Evolutionary conservation across 1,140 invertebrate species (phyloP), one percentile per base, ranked within the genome.

Genomic region (Megalonaias nervosa): DNA sequence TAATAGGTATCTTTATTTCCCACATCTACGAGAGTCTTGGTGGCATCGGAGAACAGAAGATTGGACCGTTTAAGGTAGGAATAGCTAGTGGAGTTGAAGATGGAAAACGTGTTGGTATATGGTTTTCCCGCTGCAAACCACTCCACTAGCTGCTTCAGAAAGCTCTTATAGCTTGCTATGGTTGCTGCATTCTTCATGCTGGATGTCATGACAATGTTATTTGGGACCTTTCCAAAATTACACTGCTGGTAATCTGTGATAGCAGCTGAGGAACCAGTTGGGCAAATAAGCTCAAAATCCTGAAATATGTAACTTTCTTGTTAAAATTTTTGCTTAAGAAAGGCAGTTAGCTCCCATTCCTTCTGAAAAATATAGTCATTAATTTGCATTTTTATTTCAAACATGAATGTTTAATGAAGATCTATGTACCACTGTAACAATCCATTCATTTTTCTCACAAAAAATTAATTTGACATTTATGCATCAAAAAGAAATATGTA

Each of bases 281-380:
- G 93, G 91, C 98, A 99, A 0, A 99, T 90, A 23, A 99, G 89
- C 86, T 97, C 94, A 90, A 97, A 98, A 26, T 94, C 91, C 90
- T 91, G 83, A 16, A 85, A 81, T 48, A 67, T 71, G 65, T 61
- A 21, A 21, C 16, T 48, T 38, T 48, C 38, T 48, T 11, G 11
- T 48, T 48, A 48, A 48, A 48, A 6, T 48, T 0, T 11, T 11
- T 48, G 38, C 38, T 48, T 48, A 48, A 48, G 38, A 48, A 48
- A 48, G 38, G 38, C 38, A 48, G 11, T 48, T 4, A 9, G 38
- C 38, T 48, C 38, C 38, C 38, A 48, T 48, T 48, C 38, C 38
- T 9, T 38, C 4, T 5, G 6, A 6, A 48, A 9, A 11, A 6
- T 31, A 31, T 31, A 3, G 26, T 4, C 26, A 31, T 2, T 31